Evolutionary conservation across 2,797 vertebrate species (phyloP), one percentile per base, ranked within the genome.

Genomic region (Triplophysa yarkandensis): DNA sequence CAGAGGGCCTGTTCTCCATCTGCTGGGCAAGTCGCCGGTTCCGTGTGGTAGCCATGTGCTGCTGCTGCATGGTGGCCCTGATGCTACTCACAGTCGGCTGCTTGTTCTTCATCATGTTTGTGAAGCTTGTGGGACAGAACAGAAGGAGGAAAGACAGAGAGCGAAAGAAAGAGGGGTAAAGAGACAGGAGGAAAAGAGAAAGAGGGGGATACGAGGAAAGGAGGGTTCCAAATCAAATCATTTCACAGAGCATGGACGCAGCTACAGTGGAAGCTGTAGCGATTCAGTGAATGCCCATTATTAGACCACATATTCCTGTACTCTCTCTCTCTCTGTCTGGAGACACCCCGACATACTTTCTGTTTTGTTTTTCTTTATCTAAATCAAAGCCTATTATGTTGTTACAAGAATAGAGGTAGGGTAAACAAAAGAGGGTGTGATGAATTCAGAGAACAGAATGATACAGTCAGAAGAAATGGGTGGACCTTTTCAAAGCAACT

Each of bases 91-190:
- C 95, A 86, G 95, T 90, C 88, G 96, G 96, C 88, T 96, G 95
- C 95, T 99, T 99, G 95, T 98, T 99, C 98, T 98, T 99, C 98
- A 99, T 94, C 98, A 99, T 98, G 91, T 98, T 98, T 95, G 98
- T 98, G 90, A 99, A 99, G 95, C 98, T 99, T 99, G 90, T 93
- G 74, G 68, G 10, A 68, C 43, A 70, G 30, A 71, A 75, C 92
- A 90, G 91, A 92, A 92, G 46, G 48, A 86, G 85, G 83, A 64
- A 73, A 70, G 19, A 70, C 21, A 62, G 70, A 70, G 71, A 44
- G 19, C 41, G 19, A 78, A 84, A 76, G 88, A 77, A 17, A 32
- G 67, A 36, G 60, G 48, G 74, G 48, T 78, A 82, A 82, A 84
- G 80, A 85, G 78, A 85, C 81, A 84, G 83, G 82, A 78, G 85